phyloP scores from a whole-genome alignment of 2,113 vertebrate species.

The Pachyramphus minor region DNA sequence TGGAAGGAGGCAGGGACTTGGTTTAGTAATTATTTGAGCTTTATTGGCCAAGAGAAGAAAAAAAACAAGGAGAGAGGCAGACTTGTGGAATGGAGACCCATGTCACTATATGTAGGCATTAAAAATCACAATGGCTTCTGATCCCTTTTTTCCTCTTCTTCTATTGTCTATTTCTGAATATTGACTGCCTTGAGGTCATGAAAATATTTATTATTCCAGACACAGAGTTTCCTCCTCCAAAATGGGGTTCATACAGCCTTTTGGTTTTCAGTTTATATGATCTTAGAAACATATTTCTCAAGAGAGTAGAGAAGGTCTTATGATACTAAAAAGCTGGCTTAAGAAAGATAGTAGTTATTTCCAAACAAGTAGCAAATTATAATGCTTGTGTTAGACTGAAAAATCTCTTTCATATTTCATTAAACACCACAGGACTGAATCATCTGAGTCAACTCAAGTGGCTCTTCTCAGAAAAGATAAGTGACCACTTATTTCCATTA shows the following conservation, averaged over 20 bases:
- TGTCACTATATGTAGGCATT: background rate
- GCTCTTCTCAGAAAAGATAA: constrained; percentile 16
- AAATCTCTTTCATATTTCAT: background rate
- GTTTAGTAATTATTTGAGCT: background rate
- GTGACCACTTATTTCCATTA: background rate
- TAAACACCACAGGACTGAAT: background rate
- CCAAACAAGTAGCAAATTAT: background rate
- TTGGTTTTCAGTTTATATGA: background rate
- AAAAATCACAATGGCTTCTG: background rate
- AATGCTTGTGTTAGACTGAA: background rate
- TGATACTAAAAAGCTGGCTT: background rate
- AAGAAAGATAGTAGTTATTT: constrained; percentile 1
- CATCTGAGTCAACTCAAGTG: background rate
- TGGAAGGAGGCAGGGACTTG: background rate
- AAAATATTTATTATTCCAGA: background rate
- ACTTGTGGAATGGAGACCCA: fast-evolving
- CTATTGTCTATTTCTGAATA: background rate
- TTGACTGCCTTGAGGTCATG: background rate
- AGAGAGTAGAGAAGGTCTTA: background rate
- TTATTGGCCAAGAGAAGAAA: background rate
- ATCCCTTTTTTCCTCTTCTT: background rate
- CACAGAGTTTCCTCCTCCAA: background rate
- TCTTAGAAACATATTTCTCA: background rate
- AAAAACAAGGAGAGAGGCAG: background rate
- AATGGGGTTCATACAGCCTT: background rate